These are phyloP conservation scores for Strigamia maritima DNA, from an alignment of 2,888 invertebrate species.

Conservation along the genomic window DNA sequence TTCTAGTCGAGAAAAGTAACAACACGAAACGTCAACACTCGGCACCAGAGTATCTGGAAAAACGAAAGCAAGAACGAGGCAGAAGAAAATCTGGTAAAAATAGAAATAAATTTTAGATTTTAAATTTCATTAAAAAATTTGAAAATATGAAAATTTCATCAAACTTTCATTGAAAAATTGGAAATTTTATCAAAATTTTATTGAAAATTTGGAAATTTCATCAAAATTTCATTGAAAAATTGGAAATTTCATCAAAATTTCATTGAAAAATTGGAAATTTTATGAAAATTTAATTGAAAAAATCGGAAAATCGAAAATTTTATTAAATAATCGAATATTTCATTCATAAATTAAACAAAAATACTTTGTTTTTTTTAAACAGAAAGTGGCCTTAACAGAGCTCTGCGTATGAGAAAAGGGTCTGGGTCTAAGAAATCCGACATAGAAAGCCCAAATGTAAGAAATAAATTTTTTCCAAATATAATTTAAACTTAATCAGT, in stretches of 20 bases:
- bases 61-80: constrained; percentile 60
- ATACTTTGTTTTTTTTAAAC: no score
- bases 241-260: no score
- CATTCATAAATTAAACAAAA: no score
- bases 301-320: no score
- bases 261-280: no score
- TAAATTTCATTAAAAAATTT: neutral
- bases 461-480: neutral
- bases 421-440: constrained; percentile 39
- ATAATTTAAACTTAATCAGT: neutral
- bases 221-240: neutral
- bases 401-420: constrained; percentile 46
- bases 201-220: neutral
- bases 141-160: no score
- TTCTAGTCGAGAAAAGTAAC: constrained; percentile 61
- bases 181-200: neutral
- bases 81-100: constrained; percentile 44
- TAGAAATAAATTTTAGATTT: neutral
- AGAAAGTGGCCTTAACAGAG: constrained; percentile 42
- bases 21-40: constrained; percentile 71
- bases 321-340: no score
- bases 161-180: no score
- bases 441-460: constrained; percentile 20
- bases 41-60: constrained; percentile 86
- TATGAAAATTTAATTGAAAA: no score